Conservation (phyloP, 2,113 vertebrate genomes). For the Cyanocitta stelleri region DNA sequence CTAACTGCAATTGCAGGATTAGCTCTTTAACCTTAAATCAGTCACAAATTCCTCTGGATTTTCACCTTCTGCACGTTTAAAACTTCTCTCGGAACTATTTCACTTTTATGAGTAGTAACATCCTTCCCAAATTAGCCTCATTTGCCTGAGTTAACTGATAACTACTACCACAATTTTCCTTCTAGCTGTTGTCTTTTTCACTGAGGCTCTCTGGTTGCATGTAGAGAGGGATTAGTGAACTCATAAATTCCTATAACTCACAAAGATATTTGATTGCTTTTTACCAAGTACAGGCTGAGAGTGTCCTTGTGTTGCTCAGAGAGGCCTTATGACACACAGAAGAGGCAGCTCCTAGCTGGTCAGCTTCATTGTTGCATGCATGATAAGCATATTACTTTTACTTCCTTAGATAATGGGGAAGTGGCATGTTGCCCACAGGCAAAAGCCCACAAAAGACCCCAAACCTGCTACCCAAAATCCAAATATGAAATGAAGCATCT, state of each 20-base stretch:
- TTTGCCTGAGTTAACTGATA: conserved; percentile 9
- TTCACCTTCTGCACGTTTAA: conserved; percentile 29
- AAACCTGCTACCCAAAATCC: not conserved
- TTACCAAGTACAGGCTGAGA: not conserved
- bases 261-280: not conserved
- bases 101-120: not conserved
- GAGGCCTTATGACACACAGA: rapidly evolving
- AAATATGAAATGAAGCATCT: not conserved
- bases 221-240: not conserved
- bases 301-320: not conserved
- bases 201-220: not conserved
- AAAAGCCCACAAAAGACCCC: not conserved
- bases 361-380: not conserved
- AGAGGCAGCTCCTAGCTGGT: not conserved
- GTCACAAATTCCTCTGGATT: not conserved
- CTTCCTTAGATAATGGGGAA: not conserved
- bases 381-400: not conserved
- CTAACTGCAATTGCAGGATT: conserved; percentile 16
- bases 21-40: conserved; percentile 32
- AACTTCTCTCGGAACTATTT: conserved; percentile 12
- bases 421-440: not conserved
- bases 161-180: not conserved
- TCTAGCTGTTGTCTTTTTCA: not conserved
- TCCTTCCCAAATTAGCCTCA: not conserved
- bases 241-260: not conserved